phyloP scores from a whole-genome alignment of 2,797 vertebrate genomes.

The Vespertilio murinus region DNA sequence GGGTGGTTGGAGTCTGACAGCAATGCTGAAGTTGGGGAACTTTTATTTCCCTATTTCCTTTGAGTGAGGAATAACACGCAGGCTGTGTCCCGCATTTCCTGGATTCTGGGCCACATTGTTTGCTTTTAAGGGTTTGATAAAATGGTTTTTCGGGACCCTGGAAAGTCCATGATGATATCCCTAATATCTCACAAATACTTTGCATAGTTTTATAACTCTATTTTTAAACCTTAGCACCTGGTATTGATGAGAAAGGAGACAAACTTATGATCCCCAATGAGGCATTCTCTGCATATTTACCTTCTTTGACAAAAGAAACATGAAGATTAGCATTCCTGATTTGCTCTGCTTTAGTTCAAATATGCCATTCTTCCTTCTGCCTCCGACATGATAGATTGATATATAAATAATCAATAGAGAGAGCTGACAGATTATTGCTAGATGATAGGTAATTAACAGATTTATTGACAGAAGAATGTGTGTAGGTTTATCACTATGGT shows the following conservation, averaged over 20 bases:
- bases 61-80: not conserved
- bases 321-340: not conserved
- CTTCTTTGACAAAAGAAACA: not conserved
- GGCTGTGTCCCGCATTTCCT: not conserved
- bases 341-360: not conserved
- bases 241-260: not conserved
- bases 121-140: not conserved
- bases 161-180: constrained; percentile 2
- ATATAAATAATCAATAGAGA: not conserved
- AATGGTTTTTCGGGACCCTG: not conserved
- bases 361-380: not conserved
- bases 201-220: not conserved
- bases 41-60: not conserved
- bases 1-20: not conserved
- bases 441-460: not conserved
- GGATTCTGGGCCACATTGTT: not conserved
- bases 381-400: not conserved
- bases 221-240: not conserved
- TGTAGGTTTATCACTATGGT: not conserved
- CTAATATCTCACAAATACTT: not conserved
- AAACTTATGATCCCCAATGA: not conserved
- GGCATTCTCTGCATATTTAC: not conserved
- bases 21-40: not conserved
- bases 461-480: not conserved
- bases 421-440: not conserved